These are phyloP conservation scores for Watsonalla cultraria DNA, from an alignment of 2,888 invertebrate species.

Conservation along the genomic window DNA sequence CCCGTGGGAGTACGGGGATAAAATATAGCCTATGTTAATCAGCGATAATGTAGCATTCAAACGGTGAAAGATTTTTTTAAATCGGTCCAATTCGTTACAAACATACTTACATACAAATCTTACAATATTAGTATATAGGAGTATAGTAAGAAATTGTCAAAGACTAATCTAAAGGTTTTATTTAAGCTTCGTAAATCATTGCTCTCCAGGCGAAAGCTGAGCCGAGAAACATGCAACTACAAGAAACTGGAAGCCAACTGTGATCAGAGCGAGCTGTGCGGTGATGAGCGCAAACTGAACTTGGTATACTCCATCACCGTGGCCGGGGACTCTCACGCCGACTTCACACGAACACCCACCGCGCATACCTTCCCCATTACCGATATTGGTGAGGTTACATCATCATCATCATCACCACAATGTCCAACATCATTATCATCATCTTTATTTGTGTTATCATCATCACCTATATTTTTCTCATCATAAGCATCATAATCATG, in stretches of 20 bases:
- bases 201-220: constrained; percentile 57
- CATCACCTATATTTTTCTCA: too few species aligned
- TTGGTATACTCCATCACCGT: constrained; percentile 84
- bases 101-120: too few species aligned
- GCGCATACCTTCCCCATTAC: constrained; percentile 87
- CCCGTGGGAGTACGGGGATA: too few species aligned
- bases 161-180: not conserved
- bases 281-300: constrained; percentile 61
- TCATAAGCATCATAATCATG: too few species aligned
- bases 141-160: too few species aligned
- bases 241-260: constrained; percentile 70
- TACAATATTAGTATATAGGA: too few species aligned
- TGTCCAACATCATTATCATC: too few species aligned
- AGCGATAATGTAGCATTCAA: too few species aligned
- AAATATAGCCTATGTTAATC: too few species aligned
- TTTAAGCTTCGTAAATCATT: not conserved
- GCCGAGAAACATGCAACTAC: constrained; percentile 71
- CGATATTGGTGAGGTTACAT: constrained; percentile 60
- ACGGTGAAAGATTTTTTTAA: too few species aligned
- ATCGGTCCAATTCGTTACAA: too few species aligned
- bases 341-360: constrained; percentile 78
- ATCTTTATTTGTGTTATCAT: too few species aligned
- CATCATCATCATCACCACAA: constrained; percentile 76
- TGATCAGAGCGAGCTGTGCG: constrained; percentile 47
- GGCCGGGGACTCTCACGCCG: constrained; percentile 79